These are phyloP conservation scores for Chesias legatella DNA, from an alignment of 2,888 invertebrate species.

Conservation along the genomic window DNA sequence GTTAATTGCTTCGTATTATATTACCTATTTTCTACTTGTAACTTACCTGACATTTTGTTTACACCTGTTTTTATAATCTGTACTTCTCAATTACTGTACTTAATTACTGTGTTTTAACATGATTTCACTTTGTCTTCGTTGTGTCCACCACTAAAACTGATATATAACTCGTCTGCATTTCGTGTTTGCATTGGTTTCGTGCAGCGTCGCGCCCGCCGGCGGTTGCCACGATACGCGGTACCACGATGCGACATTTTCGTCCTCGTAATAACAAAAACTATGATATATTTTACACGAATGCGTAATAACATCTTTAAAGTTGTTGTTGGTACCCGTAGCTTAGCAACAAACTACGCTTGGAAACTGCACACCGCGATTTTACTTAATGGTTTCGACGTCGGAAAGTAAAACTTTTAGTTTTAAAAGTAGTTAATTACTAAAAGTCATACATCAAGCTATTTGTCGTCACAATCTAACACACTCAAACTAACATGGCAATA, in stretches of 20 bases:
- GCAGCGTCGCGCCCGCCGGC: conserved; percentile 20
- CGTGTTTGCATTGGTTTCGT: conserved; percentile 35
- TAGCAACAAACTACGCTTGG: conserved; percentile 35
- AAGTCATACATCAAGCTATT: no score
- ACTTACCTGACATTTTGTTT: conserved; percentile 12
- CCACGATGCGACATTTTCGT: conserved; percentile 62
- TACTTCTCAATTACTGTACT: no score
- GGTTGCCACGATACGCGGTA: conserved; percentile 63
- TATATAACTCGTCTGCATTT: conserved; percentile 24
- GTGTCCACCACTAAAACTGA: conserved; percentile 3
- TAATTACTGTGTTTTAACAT: no score
- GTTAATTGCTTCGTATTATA: neutral
- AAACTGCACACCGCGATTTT: neutral
- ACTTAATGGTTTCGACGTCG: no score
- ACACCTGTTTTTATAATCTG: neutral
- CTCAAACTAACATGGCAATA: no score
- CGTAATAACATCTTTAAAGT: conserved; percentile 33
- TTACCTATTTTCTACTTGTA: no score
- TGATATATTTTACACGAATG: conserved; percentile 41
- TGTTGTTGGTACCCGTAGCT: conserved; percentile 45
- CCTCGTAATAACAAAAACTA: conserved; percentile 50
- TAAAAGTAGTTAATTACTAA: no score
- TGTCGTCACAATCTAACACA: no score
- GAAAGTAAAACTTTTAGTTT: no score
- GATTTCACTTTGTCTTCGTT: no score